Conservation (phyloP, 2,888 invertebrate species). For the Cyclophora albipunctata region DNA sequence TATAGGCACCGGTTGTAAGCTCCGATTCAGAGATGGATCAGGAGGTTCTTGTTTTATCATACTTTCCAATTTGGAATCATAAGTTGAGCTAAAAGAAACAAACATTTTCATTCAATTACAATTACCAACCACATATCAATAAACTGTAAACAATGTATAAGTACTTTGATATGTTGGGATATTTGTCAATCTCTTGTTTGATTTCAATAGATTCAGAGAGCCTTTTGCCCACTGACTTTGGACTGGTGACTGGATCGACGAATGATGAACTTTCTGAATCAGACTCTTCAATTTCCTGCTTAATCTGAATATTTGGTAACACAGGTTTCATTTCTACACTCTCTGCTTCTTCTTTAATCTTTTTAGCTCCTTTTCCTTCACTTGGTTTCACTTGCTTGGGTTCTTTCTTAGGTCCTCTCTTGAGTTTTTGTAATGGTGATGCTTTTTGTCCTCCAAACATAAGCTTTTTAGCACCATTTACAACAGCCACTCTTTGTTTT, state of each 20-base stretch:
- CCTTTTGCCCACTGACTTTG: slow-evolving; percentile 53
- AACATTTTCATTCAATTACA: neutral
- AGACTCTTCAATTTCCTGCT: slow-evolving; percentile 58
- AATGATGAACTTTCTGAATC: slow-evolving; percentile 70
- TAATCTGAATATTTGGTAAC: slow-evolving; percentile 60
- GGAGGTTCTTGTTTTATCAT: slow-evolving; percentile 57
- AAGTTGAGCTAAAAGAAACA: slow-evolving; percentile 34
- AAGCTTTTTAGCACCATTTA: slow-evolving; percentile 68
- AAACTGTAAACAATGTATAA: neutral
- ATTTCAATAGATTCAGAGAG: slow-evolving; percentile 46
- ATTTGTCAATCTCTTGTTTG: slow-evolving; percentile 58
- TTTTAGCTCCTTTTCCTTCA: slow-evolving; percentile 36
- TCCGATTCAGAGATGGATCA: slow-evolving; percentile 37
- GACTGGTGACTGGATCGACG: slow-evolving; percentile 59
- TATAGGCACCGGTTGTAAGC: slow-evolving; percentile 57
- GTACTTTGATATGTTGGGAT: slow-evolving; percentile 23
- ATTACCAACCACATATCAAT: neutral
- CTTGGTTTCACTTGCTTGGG: slow-evolving; percentile 37
- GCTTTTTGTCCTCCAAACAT: slow-evolving; percentile 67
- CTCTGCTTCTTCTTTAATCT: slow-evolving; percentile 54
- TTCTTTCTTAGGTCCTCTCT: slow-evolving; percentile 52
- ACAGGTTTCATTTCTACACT: slow-evolving; percentile 49
- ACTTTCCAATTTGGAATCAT: slow-evolving; percentile 44
- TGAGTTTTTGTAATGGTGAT: slow-evolving; percentile 43
- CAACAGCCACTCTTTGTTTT: slow-evolving; percentile 69